Base-by-base conservation (phyloP, 2,888 invertebrate species). In the Melanchra persicariae region DNA sequence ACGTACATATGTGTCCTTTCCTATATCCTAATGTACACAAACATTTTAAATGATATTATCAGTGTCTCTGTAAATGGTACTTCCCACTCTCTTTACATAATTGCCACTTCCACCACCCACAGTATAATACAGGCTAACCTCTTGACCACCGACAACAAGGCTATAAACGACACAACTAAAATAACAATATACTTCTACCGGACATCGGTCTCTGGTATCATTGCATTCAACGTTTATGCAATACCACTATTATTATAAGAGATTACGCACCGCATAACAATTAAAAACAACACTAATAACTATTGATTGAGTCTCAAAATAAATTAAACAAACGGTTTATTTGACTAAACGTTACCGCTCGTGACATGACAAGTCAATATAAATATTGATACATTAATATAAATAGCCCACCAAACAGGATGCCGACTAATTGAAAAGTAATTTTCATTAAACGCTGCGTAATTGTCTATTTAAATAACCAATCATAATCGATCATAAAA, bases 401-500 rank as follows among this genome's bases (percentile, higher is more conserved):
- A 75, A 65, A 62, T 73, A 74, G 34, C 61, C 40, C 43, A 60
- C 51, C 22, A 10, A 78, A 78, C 86, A 86, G 83, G 82, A 88
- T 86, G 82, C 65, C 1, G 65, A 55, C 72, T 85, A 84, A 88
- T 86, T 85, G 74, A 86, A 84, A 83, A 86, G 69, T 82, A 81
- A 88, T 87, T 85, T 85, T 78, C 85, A 83, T 83, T 87, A 84
- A 88, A 82, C 79, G 81, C 71, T 82, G 68, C 63, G 57, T 83
- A 79, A 81, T 79, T 80, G 76, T 81, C 62, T 82, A 81, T 86
- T 88, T 82, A 81, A 85, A 87, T 86, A 83, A 81, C 84, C 85
- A 85, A 86, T 87, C 81, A 86, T 81, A 85, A 88, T 85, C 83
- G 82, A 84, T 87, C 85, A 86, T 88, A 85, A 78, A 83, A 84